Evolutionary conservation across 2,888 invertebrate species (phyloP).

Genomic region (Mycogona germanica): DNA sequence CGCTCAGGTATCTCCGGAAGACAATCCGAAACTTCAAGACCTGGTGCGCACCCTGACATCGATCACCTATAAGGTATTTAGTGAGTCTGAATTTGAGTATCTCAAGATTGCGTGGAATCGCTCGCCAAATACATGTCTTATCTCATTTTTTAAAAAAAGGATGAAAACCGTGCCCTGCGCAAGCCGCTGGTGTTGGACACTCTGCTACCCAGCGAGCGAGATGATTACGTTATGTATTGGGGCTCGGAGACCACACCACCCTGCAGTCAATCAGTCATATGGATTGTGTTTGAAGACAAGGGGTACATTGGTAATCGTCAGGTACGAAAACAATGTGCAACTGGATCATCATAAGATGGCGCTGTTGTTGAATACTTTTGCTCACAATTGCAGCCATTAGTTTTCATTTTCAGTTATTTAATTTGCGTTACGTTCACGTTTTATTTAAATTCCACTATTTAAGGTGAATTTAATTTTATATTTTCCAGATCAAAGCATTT

Average conservation of each 20-base stretch:
- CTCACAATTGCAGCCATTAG: too few species aligned
- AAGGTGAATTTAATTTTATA: too few species aligned
- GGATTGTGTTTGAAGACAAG: not conserved
- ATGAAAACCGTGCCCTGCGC: not conserved
- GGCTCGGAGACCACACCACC: slow-evolving; percentile 4
- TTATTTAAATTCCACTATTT: too few species aligned
- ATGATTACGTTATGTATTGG: not conserved
- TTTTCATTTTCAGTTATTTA: too few species aligned
- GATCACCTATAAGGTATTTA: not conserved
- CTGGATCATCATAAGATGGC: too few species aligned
- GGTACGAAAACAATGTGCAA: too few species aligned
- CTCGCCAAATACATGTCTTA: too few species aligned
- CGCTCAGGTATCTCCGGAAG: not conserved
- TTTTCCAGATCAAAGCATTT: slow-evolving; percentile 3
- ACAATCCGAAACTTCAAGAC: not conserved
- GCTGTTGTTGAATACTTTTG: too few species aligned
- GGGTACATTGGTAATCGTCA: not conserved
- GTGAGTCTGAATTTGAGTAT: too few species aligned
- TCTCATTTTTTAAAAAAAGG: too few species aligned
- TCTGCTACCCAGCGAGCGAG: not conserved
- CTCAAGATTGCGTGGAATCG: too few species aligned
- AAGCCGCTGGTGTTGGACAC: not conserved
- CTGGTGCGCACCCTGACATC: not conserved
- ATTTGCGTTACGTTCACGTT: too few species aligned
- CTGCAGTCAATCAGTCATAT: not conserved